Conservation (phyloP, 1,140 invertebrate genomes). For the Drosophila busckii region DNA sequence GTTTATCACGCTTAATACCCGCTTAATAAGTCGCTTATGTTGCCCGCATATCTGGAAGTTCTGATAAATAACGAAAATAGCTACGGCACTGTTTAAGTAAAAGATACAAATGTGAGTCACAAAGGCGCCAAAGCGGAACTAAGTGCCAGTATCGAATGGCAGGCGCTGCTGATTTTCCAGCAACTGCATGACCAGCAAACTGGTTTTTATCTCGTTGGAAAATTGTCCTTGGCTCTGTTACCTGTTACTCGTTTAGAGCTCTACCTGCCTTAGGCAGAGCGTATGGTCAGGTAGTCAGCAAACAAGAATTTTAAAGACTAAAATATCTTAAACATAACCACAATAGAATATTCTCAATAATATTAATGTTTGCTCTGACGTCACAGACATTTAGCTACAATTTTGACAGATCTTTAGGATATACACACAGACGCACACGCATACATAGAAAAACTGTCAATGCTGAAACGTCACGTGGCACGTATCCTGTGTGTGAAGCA, state of each 20-base stretch:
- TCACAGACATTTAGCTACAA: slow-evolving; percentile 2
- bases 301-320: no score
- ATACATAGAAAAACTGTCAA: slow-evolving; percentile 27
- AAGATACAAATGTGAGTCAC: slow-evolving; percentile 60
- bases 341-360: no score
- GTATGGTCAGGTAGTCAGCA: not conserved
- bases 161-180: no score
- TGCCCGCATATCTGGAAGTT: slow-evolving; percentile 40
- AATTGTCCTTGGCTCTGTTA: no score
- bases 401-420: slow-evolving; percentile 10
- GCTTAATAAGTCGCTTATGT: slow-evolving; percentile 38
- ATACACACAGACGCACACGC: slow-evolving; percentile 19
- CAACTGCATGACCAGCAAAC: no score
- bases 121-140: slow-evolving; percentile 40
- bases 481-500: slow-evolving; percentile 52
- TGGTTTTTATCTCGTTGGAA: slow-evolving; percentile 1
- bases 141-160: no score
- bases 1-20: slow-evolving; percentile 52
- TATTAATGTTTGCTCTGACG: no score
- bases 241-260: no score
- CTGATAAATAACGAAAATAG: slow-evolving; percentile 40
- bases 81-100: slow-evolving; percentile 7
- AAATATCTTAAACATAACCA: no score
- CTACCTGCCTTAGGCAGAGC: not conserved
- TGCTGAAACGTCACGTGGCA: slow-evolving; percentile 54